Base-by-base conservation (phyloP, 2,113 vertebrate genomes). In the Hemicordylus capensis region DNA sequence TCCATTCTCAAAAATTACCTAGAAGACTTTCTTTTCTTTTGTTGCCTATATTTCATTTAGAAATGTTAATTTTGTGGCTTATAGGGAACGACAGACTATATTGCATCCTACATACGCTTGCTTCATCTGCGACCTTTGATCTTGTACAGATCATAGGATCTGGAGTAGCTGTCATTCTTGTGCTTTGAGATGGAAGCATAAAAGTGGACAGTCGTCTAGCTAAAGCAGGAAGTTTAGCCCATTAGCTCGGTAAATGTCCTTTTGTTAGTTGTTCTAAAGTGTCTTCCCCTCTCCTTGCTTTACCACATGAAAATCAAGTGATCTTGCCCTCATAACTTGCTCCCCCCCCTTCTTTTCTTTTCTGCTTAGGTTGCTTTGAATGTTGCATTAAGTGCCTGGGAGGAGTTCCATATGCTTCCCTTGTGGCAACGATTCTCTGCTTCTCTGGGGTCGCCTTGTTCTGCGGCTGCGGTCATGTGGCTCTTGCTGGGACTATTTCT, bases 371-470 rank as follows among this genome's bases (percentile, higher is more conserved):
- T 96, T 99, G 99, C 95, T 99, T 99, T 86, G 98, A 99, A 95
- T 99, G 99, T 97, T 99, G 99, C 95, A 99, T 99, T 95, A 98
- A 98, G 96, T 99, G 99, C 96, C 96, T 99, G 95, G 99, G 98
- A 80, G 99, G 99, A 59, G 98, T 99, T 90, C 99, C 99, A 63
- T 99, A 99, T 6, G 98, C 99, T 72, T 99, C 99, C 2, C 97
- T 99, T 85, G 97, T 99, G 94, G 99, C 99, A 88, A 99, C 99
- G 67, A 99, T 99, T 95, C 96, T 99, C 87, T 99, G 99, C 96
- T 99, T 99, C 96, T 99, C 98, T 0, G 99, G 99, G 39, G 98
- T 99, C 1, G 98, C 99, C 17, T 94, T 99, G 92, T 99, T 99
- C 93, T 99, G 99, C 42, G 98, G 98, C 91, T 99, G 98, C 0